These are phyloP conservation scores for Hycleus phaleratus DNA, from an alignment of 1,140 invertebrate genomes.

Conservation along the genomic window DNA sequence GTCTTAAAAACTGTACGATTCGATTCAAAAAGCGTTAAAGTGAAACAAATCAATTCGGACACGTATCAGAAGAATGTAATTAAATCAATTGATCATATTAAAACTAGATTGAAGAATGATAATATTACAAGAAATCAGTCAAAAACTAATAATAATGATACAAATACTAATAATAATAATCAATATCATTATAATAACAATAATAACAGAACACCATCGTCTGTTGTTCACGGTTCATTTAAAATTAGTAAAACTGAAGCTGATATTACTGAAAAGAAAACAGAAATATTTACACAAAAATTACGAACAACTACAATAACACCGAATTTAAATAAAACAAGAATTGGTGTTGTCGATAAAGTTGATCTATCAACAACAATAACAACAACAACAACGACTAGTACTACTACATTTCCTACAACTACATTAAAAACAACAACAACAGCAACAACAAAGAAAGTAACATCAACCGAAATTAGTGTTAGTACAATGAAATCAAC, in stretches of 20 bases:
- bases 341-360: constrained; percentile 43
- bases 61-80: constrained; percentile 17
- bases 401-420: constrained; percentile 31
- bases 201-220: constrained; percentile 11
- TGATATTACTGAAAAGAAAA: constrained; percentile 52
- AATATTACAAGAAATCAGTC: constrained; percentile 42
- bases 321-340: constrained; percentile 41
- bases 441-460: constrained; percentile 12
- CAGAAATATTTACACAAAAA: constrained; percentile 27
- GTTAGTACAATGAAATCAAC: too few relatives aligned
- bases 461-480: constrained; percentile 21
- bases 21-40: constrained; percentile 53
- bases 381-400: constrained; percentile 30
- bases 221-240: constrained; percentile 52
- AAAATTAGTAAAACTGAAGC: constrained; percentile 54
- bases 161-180: constrained; percentile 30
- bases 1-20: constrained; percentile 60
- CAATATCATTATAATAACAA: constrained; percentile 34
- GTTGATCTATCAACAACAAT: constrained; percentile 13
- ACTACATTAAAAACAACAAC: constrained; percentile 28
- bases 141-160: constrained; percentile 31
- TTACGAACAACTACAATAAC: constrained; percentile 36
- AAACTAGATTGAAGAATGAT: constrained; percentile 45
- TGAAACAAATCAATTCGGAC: constrained; percentile 51
- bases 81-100: constrained; percentile 39